Base-by-base conservation (phyloP, 2,113 vertebrate species). In the zebrafish (Danio rerio) region DNA sequence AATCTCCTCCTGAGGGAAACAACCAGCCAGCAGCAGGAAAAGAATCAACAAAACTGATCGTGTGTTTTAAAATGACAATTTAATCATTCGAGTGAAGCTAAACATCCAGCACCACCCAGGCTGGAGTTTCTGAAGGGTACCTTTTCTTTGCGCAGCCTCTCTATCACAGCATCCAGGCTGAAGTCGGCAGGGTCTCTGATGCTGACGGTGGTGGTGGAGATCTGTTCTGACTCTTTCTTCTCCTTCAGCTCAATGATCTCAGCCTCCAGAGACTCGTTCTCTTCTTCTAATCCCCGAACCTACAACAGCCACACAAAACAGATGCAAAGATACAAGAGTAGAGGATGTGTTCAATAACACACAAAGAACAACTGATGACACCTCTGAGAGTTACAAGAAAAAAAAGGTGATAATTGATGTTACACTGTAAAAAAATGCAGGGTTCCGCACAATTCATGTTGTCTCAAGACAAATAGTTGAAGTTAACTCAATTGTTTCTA, bases 211-310 rank as follows among this genome's bases (percentile, higher is more conserved):
- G 85, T 50, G 15, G 84, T 52, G 12, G 82, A 42, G 16, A 31
- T 65, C 9, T 50, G 80, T 50, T 73, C 78, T 7, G n/a, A 10
- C 0, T 53, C 79, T 70, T 81, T 50, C 70, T 81, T 83, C 20
- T 88, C 87, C 83, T 92, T 87, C 5, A 92, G 81, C 1, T 90
- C 87, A 61, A 66, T 53, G 80, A 93, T 91, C 88, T 93, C 87
- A 79, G 84, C 80, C 85, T 94, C 89, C 84, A 94, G 90, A 73
- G 20, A 90, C 45, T 92, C 85, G 2, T 94, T 94, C 78, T 93
- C 92, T 81, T 89, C 90, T 80, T 94, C 93, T 82, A 94, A 89
- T 43, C 89, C 89, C 49, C 68, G 90, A 0, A 88, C 91, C 94
- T 94, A 12, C 58, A 84, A 61, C 6, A 90, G 13, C 61, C 10